Evolutionary conservation across 2,113 vertebrate species (phyloP).

Genomic region (Anguilla rostrata): DNA sequence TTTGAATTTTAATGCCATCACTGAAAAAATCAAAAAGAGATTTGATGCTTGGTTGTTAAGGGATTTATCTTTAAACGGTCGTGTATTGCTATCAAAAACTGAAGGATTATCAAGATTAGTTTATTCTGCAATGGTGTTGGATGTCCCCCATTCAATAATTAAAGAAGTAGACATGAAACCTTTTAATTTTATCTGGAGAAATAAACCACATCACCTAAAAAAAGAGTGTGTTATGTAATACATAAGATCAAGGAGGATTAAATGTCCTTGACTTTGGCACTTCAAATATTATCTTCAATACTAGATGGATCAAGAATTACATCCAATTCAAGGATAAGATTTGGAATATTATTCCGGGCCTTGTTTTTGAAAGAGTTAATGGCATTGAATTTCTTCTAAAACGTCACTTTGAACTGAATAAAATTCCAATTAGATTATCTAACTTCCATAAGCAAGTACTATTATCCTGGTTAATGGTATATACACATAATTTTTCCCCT

Average conservation of each 20-base stretch:
- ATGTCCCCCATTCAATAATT: not conserved
- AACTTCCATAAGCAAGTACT: too few relatives aligned
- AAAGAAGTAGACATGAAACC: not conserved
- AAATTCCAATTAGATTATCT: too few relatives aligned
- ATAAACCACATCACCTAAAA: conserved; percentile 2
- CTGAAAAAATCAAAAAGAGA: conserved; percentile 19
- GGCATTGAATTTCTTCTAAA: not conserved
- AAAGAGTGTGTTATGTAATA: not conserved
- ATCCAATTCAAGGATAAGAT: not conserved
- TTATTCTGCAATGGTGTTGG: not conserved
- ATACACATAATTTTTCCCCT: too few relatives aligned
- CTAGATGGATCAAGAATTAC: not conserved
- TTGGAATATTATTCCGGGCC: not conserved
- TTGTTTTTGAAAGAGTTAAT: not conserved
- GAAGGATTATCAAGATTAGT: conserved; percentile 17
- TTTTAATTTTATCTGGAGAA: not conserved
- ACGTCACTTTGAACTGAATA: too few relatives aligned
- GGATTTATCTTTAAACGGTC: not conserved
- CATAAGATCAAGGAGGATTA: not conserved
- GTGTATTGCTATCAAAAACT: conserved; percentile 13
- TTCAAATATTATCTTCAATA: not conserved
- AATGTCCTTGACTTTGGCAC: conserved; percentile 5
- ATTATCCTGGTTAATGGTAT: too few relatives aligned
- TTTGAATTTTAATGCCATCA: not conserved
- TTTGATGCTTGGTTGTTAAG: conserved; percentile 19